Conservation (phyloP, 1,140 invertebrate species). For the Capitella teleta region DNA sequence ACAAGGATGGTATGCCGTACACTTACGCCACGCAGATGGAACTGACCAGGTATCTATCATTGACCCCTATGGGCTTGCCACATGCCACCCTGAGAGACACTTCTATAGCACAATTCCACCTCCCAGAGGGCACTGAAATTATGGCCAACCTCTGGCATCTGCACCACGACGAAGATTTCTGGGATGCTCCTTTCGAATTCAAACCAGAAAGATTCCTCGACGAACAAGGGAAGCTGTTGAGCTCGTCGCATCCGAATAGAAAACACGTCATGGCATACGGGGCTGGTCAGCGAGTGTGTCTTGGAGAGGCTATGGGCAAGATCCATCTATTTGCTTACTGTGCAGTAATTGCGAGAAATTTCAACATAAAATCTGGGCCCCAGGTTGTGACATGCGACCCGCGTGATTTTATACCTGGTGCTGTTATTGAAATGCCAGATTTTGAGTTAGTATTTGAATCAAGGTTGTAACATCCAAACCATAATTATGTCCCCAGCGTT, state of each 20-base stretch:
- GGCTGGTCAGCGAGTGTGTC: neutral
- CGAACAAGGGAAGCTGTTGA: too few species aligned
- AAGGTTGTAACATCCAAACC: too few species aligned
- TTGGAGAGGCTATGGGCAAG: neutral
- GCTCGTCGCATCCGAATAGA: neutral
- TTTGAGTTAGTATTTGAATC: neutral
- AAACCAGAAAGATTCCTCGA: slow-evolving; percentile 55
- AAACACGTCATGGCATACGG: neutral
- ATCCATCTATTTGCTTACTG: neutral
- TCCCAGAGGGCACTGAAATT: slow-evolving; percentile 8
- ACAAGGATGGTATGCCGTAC: too few species aligned
- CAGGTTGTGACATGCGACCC: neutral
- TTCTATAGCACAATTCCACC: neutral
- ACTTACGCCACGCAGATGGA: too few species aligned
- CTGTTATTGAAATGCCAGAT: neutral
- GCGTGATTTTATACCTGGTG: neutral
- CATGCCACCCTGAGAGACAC: neutral
- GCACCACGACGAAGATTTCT: slow-evolving; percentile 36
- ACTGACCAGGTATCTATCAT: too few species aligned
- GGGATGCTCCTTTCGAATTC: slow-evolving; percentile 57
- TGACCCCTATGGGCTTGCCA: neutral
- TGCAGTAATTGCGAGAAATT: neutral
- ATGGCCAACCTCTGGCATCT: slow-evolving; percentile 25
- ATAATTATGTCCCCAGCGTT: too few species aligned
- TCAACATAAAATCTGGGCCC: neutral